Evolutionary conservation across 2,113 vertebrate species (phyloP), one percentile per base, ranked within the genome.

Genomic region (Nymphicus hollandicus): DNA sequence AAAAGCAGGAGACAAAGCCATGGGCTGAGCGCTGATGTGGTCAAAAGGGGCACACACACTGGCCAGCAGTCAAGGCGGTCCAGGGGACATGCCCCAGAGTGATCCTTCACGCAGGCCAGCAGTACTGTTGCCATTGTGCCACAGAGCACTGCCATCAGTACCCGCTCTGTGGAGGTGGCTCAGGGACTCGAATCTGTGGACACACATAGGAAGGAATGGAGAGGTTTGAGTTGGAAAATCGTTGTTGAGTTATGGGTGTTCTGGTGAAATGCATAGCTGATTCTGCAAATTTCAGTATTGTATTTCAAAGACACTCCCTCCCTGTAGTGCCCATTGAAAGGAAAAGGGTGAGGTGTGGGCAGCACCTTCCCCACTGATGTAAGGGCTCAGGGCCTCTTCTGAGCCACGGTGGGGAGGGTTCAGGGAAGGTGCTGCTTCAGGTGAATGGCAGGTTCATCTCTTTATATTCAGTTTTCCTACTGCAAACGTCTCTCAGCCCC

Each of bases 151-250:
- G 18, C 3, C 0, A 20, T 10, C 2, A 4, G 28, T 31, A 17
- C 53, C 52, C 0, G 0, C 22, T 8, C 55, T 39, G 24, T 1
- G 0, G 47, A 5, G n/a, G 17, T 2, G 2, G 39, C 58, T 41
- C 3, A 4, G 12, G 61, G 10, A 3, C 71, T 15, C 1, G 1
- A 39, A 1, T 18, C 53, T 5, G 15, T 5, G 41, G 35, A 49
- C 28, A 6, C 10, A 0, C 0, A 2, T 2, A 0, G 55, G 47
- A 7, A 58, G 14, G 46, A 69, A 39, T 0, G 1, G 9, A 3
- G 28, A 10, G 8, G 4, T 69, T 18, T 49, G 39, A 2, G 10
- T 14, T 47, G 72, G 33, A 9, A 47, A 43, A 10, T 33, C 28
- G 19, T 22, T 24, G 2, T 33, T 25, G 17, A 1, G 73, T 20